phyloP scores from a whole-genome alignment of 2,888 invertebrate genomes.

The Emesis castigata region DNA sequence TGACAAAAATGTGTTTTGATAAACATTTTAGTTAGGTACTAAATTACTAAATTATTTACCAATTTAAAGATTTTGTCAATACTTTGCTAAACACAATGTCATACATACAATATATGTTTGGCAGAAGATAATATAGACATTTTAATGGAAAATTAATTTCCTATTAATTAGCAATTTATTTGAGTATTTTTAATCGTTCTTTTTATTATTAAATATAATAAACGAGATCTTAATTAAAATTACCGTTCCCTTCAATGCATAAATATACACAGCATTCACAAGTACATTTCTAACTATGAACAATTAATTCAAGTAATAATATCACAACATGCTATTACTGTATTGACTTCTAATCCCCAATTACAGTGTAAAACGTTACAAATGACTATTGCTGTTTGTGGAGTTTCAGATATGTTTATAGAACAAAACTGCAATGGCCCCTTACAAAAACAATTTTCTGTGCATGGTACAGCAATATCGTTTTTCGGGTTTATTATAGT shows the following conservation, averaged over 20 bases:
- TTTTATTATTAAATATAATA: not conserved
- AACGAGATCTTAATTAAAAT: not conserved
- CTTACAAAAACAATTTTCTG: not conserved
- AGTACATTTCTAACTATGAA: too few relatives aligned
- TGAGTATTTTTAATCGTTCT: too few relatives aligned
- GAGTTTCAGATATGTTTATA: not conserved
- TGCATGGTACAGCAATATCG: not conserved
- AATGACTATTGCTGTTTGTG: not conserved
- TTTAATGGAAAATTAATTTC: too few relatives aligned
- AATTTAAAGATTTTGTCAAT: too few relatives aligned
- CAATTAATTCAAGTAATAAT: not conserved
- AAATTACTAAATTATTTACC: too few relatives aligned
- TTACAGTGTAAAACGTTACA: not conserved
- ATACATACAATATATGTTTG: too few relatives aligned
- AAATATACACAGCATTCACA: not conserved
- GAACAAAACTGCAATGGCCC: not conserved
- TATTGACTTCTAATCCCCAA: not conserved
- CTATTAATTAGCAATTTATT: too few relatives aligned
- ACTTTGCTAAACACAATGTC: too few relatives aligned
- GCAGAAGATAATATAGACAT: too few relatives aligned
- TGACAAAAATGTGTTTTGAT: too few relatives aligned
- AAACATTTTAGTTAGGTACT: too few relatives aligned
- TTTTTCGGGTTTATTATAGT: not conserved
- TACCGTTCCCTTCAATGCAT: not conserved
- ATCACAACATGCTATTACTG: not conserved